Conservation (phyloP, 2,888 invertebrate species). For the Ceriagrion tenellum region DNA sequence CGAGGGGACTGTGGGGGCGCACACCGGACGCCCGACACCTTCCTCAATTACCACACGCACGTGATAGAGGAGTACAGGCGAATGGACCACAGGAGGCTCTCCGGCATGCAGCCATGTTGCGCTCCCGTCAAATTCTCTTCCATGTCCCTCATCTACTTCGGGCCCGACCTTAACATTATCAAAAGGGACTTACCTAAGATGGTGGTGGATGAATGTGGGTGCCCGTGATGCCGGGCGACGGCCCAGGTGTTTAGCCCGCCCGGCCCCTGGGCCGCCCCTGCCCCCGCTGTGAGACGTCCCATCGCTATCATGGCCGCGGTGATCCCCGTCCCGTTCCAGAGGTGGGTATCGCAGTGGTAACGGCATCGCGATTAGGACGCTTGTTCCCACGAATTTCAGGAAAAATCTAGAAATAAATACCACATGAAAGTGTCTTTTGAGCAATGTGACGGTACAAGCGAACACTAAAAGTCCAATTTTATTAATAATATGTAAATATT, state of each 20-base stretch:
- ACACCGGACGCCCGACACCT: conserved; percentile 89
- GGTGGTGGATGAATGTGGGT: conserved; percentile 97
- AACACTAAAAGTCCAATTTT: too few relatives aligned
- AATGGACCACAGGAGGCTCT: conserved; percentile 81
- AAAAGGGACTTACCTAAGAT: conserved; percentile 96
- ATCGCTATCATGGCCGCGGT: conserved; percentile 46
- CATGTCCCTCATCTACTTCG: conserved; percentile 95
- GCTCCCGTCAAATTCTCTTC: conserved; percentile 95
- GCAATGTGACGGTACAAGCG: too few relatives aligned
- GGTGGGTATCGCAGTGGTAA: not conserved
- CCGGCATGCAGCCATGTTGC: conserved; percentile 94
- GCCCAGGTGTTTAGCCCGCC: conserved; percentile 65
- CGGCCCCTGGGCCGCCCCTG: conserved; percentile 64
- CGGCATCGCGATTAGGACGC: not conserved
- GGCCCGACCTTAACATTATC: conserved; percentile 93
- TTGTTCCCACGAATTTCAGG: not conserved
- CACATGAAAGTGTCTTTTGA: not conserved
- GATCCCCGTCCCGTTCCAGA: conserved; percentile 64
- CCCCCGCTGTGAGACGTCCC: conserved; percentile 12
- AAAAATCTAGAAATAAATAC: not conserved
- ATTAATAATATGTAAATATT: too few relatives aligned
- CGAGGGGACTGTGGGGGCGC: conserved; percentile 91
- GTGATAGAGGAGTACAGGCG: conserved; percentile 92
- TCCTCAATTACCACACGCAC: conserved; percentile 93
- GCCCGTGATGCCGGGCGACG: conserved; percentile 83